Percentiles rank a stretch among this genome's conserved stretches.
Conservation (phyloP, 1,140 invertebrate genomes). For the Asbolus verrucosus region DNA sequence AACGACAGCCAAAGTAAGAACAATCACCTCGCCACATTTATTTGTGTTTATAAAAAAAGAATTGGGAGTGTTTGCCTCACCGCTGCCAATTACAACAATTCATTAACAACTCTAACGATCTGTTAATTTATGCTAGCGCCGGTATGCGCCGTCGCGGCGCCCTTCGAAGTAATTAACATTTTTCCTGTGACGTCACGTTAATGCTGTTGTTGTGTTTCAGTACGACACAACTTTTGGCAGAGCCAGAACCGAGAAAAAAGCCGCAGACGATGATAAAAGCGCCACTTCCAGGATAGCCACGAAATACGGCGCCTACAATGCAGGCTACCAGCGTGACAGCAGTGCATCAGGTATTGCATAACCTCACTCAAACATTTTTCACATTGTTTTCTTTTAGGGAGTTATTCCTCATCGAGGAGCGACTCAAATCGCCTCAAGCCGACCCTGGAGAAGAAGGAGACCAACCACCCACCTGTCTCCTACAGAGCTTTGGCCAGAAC, state of each 20-base stretch:
- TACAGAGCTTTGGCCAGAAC: constrained; percentile 57
- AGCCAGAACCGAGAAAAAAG: too few species aligned
- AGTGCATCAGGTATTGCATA: constrained; percentile 40
- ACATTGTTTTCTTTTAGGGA: constrained; percentile 45
- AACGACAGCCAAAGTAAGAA: constrained; percentile 20
- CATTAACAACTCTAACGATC: constrained; percentile 20
- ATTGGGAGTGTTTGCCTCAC: background rate
- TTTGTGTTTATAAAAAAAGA: constrained; percentile 12
- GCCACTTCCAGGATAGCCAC: constrained; percentile 49
- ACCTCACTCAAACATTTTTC: too few species aligned
- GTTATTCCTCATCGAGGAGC: too few species aligned
- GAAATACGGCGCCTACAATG: constrained; percentile 55
- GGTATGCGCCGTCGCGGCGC: constrained; percentile 1
- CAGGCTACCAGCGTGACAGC: constrained; percentile 53
- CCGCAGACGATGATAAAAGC: constrained; percentile 50
- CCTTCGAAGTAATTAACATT: background rate
- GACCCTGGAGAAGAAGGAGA: constrained; percentile 58
- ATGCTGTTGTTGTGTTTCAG: constrained; percentile 48
- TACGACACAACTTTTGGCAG: constrained; percentile 55
- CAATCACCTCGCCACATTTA: constrained; percentile 12
- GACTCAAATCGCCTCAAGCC: constrained; percentile 53
- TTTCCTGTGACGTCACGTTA: background rate
- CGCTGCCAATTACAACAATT: constrained; percentile 29
- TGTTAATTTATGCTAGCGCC: too few species aligned
- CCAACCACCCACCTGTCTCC: constrained; percentile 59